phyloP scores from a whole-genome alignment of 1,140 invertebrate species.

The Cotesia glomerata region DNA sequence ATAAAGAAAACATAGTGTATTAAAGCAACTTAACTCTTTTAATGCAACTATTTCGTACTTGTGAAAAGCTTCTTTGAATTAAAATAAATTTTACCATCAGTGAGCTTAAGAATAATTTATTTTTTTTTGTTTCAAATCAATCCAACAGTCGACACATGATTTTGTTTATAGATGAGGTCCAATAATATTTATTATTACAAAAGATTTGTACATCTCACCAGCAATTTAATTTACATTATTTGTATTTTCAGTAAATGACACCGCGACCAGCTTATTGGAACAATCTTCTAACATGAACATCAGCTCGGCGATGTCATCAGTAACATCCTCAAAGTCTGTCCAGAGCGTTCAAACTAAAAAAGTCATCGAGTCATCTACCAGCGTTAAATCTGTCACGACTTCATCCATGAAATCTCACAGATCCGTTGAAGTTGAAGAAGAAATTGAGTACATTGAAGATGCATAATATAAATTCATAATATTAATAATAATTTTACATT shows the following conservation, averaged over 20 bases:
- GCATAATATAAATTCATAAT: neutral
- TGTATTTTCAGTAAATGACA: slow-evolving; percentile 47
- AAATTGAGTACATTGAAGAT: slow-evolving; percentile 52
- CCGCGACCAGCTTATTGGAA: slow-evolving; percentile 45
- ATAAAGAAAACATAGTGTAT: too few species aligned
- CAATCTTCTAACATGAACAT: slow-evolving; percentile 47
- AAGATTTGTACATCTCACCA: too few species aligned
- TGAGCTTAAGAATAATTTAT: neutral
- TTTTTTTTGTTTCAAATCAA: neutral
- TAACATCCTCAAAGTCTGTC: slow-evolving; percentile 48
- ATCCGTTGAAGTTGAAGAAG: slow-evolving; percentile 55
- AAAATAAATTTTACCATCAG: too few species aligned
- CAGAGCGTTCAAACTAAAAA: slow-evolving; percentile 53
- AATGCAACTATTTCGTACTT: too few species aligned
- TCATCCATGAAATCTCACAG: slow-evolving; percentile 35
- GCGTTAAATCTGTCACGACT: slow-evolving; percentile 9
- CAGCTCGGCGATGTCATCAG: slow-evolving; percentile 39
- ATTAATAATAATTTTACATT: too few species aligned
- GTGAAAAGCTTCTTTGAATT: too few species aligned
- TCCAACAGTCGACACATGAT: too few species aligned
- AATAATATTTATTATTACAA: too few species aligned
- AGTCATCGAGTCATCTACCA: slow-evolving; percentile 46
- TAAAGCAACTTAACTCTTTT: too few species aligned
- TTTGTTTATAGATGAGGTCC: too few species aligned
- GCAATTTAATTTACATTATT: neutral